Conservation (phyloP, 2,113 vertebrate species). For the Ornithorhynchus anatinus region DNA sequence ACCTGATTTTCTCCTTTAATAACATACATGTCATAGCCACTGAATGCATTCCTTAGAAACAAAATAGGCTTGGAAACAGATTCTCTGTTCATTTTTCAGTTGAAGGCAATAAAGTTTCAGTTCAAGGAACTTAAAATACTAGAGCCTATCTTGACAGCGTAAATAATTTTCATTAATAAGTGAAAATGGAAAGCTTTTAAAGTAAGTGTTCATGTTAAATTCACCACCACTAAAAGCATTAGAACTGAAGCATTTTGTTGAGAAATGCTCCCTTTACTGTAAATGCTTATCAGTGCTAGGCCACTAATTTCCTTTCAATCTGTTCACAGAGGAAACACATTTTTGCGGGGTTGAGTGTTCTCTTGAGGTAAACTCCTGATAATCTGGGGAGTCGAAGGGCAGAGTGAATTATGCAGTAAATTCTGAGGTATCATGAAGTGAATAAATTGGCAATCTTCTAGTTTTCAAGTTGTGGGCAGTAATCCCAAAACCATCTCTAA, state of each 20-base stretch:
- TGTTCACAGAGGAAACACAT: slow-evolving; percentile 54
- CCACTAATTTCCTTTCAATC: slow-evolving; percentile 61
- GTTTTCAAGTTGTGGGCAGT: too few relatives aligned
- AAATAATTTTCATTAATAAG: slow-evolving; percentile 59
- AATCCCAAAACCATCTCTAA: too few relatives aligned
- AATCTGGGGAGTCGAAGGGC: slow-evolving; percentile 12
- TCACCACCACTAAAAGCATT: slow-evolving; percentile 67
- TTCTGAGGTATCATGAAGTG: background rate
- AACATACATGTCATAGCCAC: slow-evolving; percentile 18
- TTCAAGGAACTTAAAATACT: slow-evolving; percentile 54
- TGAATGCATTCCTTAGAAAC: slow-evolving; percentile 36
- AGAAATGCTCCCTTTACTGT: slow-evolving; percentile 58
- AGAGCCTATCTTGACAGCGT: slow-evolving; percentile 64
- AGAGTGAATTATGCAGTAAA: background rate
- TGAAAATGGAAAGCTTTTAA: slow-evolving; percentile 70
- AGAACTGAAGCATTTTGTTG: slow-evolving; percentile 58
- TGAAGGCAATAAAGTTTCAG: slow-evolving; percentile 58
- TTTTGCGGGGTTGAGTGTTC: slow-evolving; percentile 34
- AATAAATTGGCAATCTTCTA: too few relatives aligned
- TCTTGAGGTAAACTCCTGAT: slow-evolving; percentile 21
- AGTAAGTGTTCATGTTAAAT: slow-evolving; percentile 72
- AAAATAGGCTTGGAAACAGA: slow-evolving; percentile 30
- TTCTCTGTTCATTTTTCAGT: slow-evolving; percentile 41
- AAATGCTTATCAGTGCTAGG: slow-evolving; percentile 54
- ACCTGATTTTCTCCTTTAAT: slow-evolving; percentile 19